Evolutionary conservation across 1,140 invertebrate genomes (phyloP), one percentile per base, ranked within the genome.

Genomic region (Neelides sp.): DNA sequence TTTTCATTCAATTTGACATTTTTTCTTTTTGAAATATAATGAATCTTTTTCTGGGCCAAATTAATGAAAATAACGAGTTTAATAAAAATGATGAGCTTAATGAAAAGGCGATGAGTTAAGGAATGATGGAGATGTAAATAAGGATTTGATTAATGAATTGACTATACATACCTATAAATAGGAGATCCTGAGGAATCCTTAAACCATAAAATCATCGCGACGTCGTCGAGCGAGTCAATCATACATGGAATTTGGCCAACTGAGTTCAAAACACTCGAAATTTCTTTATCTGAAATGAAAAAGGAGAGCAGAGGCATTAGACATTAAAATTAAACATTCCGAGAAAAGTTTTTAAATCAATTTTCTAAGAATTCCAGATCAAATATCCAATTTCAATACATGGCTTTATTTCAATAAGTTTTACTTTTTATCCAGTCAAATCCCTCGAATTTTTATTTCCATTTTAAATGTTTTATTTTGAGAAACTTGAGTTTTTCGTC

Each of bases 191-290:
- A 79, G 44, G 78, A 79, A 63, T 87, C 82, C 57, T 83, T 74
- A 68, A 87, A 92, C 86, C 86, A 92, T 5, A 91, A 72, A 55
- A 92, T 84, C 80, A 90, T 84, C 67, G 85, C 84, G 53, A 89
- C 83, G 55, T 82, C 72, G 65, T 90, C 86, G 8, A 49, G 37
- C 2, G 48, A 43, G 10, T 35, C 32, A 30, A 57, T 45, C 2
- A 43, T n/a, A 35, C 58, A 60, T 30, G 58, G 54, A 55, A 60
- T 46, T 49, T 60, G 58, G 12, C 52, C 58, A 26, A 60, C 48
- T 15, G 58, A 43, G 12, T 37, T 39, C 24, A 37, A 28, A 28
- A 56, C 52, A 26, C 50, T 52, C 13, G 54, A 48, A 13, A 59
- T 54, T 46, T 59, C 58, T 45, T 47, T 50, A 44, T 50, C 58